Evolutionary conservation across 2,113 vertebrate genomes (phyloP), one percentile per base, ranked within the genome.

Genomic region (Lycaon pictus): DNA sequence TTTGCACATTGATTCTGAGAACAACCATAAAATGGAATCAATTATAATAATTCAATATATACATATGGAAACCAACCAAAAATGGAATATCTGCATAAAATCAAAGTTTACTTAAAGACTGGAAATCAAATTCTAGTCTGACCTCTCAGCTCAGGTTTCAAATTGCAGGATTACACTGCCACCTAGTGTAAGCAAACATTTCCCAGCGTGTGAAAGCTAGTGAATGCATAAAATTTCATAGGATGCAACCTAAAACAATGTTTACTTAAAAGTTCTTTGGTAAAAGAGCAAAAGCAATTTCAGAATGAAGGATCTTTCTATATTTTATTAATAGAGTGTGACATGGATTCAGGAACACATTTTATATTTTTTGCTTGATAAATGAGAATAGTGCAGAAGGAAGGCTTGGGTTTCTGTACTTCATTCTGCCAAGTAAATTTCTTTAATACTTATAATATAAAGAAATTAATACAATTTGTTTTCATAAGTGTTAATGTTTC

Each of bases 101-200:
- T 83, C 84, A 53, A 92, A 96, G 15, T 67, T 92, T 96, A 5
- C 37, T 58, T 43, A 56, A 90, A 80, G 90, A 56, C 20, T 48
- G 27, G 55, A 97, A 96, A 95, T 95, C 53, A 97, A 71, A 71
- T 95, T 90, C 11, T 35, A 51, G 35, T 81, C 32, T 51, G 55
- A 95, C 72, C 25, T 72, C 1, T 32, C 35, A 62, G 29, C 27
- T 69, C 20, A 29, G 11, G n/a, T 95, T 95, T 97, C 63, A 79
- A 83, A 96, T 85, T 95, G 89, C 93, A 94, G 95, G 92, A 37
- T 89, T 62, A 88, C 63, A 96, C 96, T 98, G 97, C 97, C 98
- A 98, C 85, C 98, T 97, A 98, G 96, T 96, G 98, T 13, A 69
- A 65, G 91, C 19, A 93, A 90, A 80, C 0, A 8, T 86, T 76